Evolutionary conservation across 1,140 invertebrate genomes (phyloP).

Genomic region (Brachionus koreanus): DNA sequence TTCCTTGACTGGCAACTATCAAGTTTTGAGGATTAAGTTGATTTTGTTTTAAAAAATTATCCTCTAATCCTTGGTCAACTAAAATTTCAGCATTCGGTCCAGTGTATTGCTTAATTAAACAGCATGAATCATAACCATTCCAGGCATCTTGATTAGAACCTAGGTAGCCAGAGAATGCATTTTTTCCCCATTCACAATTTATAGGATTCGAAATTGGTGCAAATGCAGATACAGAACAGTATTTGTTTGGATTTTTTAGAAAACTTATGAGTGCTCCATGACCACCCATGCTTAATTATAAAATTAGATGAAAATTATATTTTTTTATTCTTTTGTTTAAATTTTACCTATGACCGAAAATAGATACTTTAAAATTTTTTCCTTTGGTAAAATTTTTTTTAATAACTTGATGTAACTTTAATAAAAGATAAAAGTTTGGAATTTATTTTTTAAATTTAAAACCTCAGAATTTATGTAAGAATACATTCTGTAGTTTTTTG

Average conservation of each 20-base stretch:
- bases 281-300: slow-evolving; percentile 79
- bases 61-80: slow-evolving; percentile 69
- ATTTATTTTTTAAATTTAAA: not conserved
- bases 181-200: slow-evolving; percentile 72
- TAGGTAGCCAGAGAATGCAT: slow-evolving; percentile 79
- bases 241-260: slow-evolving; percentile 83
- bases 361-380: slow-evolving; percentile 62
- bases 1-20: slow-evolving; percentile 67
- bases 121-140: slow-evolving; percentile 73
- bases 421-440: slow-evolving; percentile 46
- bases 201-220: slow-evolving; percentile 87
- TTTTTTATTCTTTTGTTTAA: too few species aligned
- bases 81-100: slow-evolving; percentile 62
- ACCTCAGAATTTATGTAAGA: slow-evolving; percentile 86
- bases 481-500: slow-evolving; percentile 89
- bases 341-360: slow-evolving; percentile 71
- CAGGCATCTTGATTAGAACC: slow-evolving; percentile 59
- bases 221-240: slow-evolving; percentile 88
- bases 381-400: slow-evolving; percentile 66
- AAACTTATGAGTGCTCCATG: slow-evolving; percentile 89
- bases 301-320: too few species aligned
- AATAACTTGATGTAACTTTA: slow-evolving; percentile 71
- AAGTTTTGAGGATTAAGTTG: slow-evolving; percentile 84
- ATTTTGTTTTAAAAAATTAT: slow-evolving; percentile 72
- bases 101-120: slow-evolving; percentile 72